Evolutionary conservation across 2,888 invertebrate genomes (phyloP), one percentile per base, ranked within the genome.

Genomic region (Harpalus rubripes): DNA sequence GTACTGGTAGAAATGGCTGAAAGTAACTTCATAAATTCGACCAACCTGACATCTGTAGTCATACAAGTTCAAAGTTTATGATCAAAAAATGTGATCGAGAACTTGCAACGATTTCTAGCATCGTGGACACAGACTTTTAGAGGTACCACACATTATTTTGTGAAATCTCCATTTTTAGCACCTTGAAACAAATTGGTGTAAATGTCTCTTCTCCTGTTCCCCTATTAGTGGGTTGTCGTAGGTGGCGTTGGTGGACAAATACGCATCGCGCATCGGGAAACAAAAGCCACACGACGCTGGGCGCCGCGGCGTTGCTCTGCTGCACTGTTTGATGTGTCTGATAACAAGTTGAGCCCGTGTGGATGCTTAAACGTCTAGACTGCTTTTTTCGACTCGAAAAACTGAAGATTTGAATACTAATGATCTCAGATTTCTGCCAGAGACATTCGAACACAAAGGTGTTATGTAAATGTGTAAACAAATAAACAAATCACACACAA

Each of bases 331-430:
- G 72, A 74, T 74, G 72, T 74, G 72, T 74, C 72, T 74, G 72
- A 74, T 74, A 74, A 74, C 72, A 74, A 74, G 72, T 74, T 74
- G 72, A 74, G 72, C 72, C 72, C 72, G 72, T 74, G 72, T 78
- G 58, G 78, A 78, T 78, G 78, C 26, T 78, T 32, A 78, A 78
- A 74, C 41, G 81, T 81, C 81, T 81, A 81, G 81, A 81, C 81
- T 10, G 41, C 63, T 81, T 81, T 81, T 81, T 81, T 81, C 18
- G 12, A 22, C 58, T 39, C 41, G 63, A 81, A 81, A 81, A 81
- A 81, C 81, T 39, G 41, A 44, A 63, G 63, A 81, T 81, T 61
- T 81, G 81, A 81, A 81, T 81, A 65, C 63, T 81, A 81, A 81
- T 81, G 81, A 81, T 59, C 26, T 63, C 41, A 81, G 81, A 63